A percentile compares a stretch with the other conserved stretches of the same genome.
Conservation (phyloP, 2,797 vertebrate species). For the Arnoldichthys spilopterus region DNA sequence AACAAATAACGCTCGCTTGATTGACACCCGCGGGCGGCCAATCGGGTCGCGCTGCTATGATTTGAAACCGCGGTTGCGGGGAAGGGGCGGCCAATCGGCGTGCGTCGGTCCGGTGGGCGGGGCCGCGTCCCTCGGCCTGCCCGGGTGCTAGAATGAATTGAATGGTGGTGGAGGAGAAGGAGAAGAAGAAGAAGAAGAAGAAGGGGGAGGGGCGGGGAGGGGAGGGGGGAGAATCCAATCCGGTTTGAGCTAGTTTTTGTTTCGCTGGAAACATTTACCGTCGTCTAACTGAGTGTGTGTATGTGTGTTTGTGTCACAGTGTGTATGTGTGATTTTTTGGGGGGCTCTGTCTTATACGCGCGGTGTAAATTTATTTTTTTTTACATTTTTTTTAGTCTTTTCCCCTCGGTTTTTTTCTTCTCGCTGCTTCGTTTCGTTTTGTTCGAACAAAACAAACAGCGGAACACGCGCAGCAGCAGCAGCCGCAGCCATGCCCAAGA, state of each 20-base stretch:
- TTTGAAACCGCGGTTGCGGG: constrained; percentile 73
- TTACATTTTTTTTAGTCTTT: constrained; percentile 39
- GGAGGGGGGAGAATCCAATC: constrained; percentile 82
- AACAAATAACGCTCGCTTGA: constrained; percentile 71
- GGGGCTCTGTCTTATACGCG: constrained; percentile 64
- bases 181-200: too few species aligned
- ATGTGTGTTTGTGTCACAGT: constrained; percentile 64
- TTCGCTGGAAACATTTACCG: constrained; percentile 82
- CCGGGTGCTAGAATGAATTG: constrained; percentile 73
- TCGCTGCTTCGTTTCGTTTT: constrained; percentile 50
- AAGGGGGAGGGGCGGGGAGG: constrained; percentile 4
- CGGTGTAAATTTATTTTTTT: constrained; percentile 33
- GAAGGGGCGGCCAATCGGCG: constrained; percentile 72
- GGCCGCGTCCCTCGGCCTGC: background rate
- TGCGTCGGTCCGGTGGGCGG: constrained; percentile 62
- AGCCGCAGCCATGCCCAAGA: constrained; percentile 80
- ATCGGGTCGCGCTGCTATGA: constrained; percentile 70
- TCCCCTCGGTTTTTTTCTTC: constrained; percentile 58
- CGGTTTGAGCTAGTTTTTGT: constrained; percentile 90
- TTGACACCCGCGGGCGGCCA: constrained; percentile 73
- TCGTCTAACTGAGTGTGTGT: constrained; percentile 65
- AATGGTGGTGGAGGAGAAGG: too few species aligned
- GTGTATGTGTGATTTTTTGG: constrained; percentile 73
- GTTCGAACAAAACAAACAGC: constrained; percentile 19
- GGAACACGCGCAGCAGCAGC: too few species aligned